Percentiles rank a stretch among this genome's conserved stretches.
phyloP scores from a whole-genome alignment of 2,888 invertebrate genomes.

The Troides aeacus region DNA sequence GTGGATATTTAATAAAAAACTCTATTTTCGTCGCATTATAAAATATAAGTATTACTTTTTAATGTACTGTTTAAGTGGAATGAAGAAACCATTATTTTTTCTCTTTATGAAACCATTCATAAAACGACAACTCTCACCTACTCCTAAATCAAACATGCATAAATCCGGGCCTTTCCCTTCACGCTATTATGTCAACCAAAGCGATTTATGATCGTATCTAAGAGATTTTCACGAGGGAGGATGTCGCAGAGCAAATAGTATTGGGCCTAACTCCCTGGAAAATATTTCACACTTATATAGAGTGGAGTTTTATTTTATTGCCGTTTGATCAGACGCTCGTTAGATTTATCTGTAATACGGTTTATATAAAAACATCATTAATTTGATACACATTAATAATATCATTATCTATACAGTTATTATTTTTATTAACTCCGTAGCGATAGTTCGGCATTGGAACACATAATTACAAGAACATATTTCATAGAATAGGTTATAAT shows the following conservation, averaged over 20 bases:
- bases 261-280: slow-evolving; percentile 43
- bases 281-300: slow-evolving; percentile 42
- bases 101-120: slow-evolving; percentile 27
- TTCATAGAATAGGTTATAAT: too few relatives aligned
- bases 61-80: too few relatives aligned
- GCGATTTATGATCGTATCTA: slow-evolving; percentile 75
- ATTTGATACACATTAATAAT: not conserved
- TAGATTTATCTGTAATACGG: not conserved
- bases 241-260: slow-evolving; percentile 67
- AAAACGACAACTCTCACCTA: slow-evolving; percentile 60
- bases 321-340: not conserved
- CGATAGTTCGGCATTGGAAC: too few relatives aligned
- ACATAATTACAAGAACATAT: too few relatives aligned
- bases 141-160: slow-evolving; percentile 75
- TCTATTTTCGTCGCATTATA: not conserved
- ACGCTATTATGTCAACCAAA: slow-evolving; percentile 76
- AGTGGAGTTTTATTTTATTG: slow-evolving; percentile 20
- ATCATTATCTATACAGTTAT: not conserved
- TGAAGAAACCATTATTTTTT: not conserved
- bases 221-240: slow-evolving; percentile 70
- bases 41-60: not conserved
- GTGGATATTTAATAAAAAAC: too few relatives aligned
- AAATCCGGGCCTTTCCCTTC: slow-evolving; percentile 73
- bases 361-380: not conserved
- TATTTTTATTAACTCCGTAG: too few relatives aligned